Base-by-base conservation (phyloP, 2,888 invertebrate species). In the Tolmerus cingulatus region DNA sequence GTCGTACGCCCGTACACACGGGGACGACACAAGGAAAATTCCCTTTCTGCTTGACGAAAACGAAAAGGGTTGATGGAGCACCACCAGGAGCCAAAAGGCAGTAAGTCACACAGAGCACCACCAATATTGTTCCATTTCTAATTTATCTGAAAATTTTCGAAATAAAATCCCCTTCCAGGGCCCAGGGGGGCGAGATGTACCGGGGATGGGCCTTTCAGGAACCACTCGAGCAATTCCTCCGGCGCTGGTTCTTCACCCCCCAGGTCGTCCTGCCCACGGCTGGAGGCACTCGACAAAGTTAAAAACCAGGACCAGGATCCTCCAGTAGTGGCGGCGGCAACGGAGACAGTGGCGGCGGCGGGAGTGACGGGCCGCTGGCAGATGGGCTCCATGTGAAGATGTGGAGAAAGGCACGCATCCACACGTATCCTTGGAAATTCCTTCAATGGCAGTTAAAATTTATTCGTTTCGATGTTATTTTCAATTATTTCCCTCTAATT, bases 381-480 rank as follows among this genome's bases (percentile, higher is more conserved):
- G 66, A 34, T 37, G 43, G 76, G 86, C 74, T 76, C 66, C 66
- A 66, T 86, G 66, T 74, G 66, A 66, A 66, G 66, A 66, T 66
- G 16, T 30, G 74, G 74, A 51, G 76, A 74, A 74, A 86, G 76
- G 86, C 86, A 86, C 76, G 74, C 86, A 86, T 76, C 46, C 76
- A 51, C 74, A 76, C 40, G 78, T 78, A 86, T 77, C 86, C 86
- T 77, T 86, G 43, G 77, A 79, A 86, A 86, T 86, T 86, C 86
- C 77, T 86, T 86, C 86, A 86, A 86, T 86, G 86, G 66, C 86
- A 86, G 79, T 87, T 87, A 82, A 82, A 87, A 87, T 87, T 87
- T 87, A 87, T 87, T 79, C 82, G 82, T 87, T 87, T 87, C 87
- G 74, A 87, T 87, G 87, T 87, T 82, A 87, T 87, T 87, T 87